Base-by-base conservation (phyloP, 2,113 vertebrate genomes). In the Perccottus glenii region DNA sequence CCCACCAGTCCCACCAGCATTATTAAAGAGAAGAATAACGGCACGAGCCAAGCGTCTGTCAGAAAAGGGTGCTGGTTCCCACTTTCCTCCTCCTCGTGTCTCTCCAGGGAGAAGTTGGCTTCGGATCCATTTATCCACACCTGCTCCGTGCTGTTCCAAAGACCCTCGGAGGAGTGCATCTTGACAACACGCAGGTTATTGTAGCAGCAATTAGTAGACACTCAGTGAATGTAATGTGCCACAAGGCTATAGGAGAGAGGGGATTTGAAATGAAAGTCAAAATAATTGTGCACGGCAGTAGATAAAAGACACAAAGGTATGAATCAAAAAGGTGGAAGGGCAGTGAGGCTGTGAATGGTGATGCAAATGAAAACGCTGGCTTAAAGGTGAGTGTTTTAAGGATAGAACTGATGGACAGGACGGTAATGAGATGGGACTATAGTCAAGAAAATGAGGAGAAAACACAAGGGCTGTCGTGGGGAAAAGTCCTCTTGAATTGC, bases 11-110 rank as follows among this genome's bases (percentile, higher is more conserved):
- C 94, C 0, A 94, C 90, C 63, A 94, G 81, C 93, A 94, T 94
- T 77, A 94, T 94, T 49, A 94, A 91, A 3, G 91, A 89, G 60
- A 94, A 94, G 70, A 94, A 93, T 9, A 94, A 91, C 1, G 94
- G 94, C 1, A 94, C 94, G 36, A 94, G 89, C 94, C 94, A 94
- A 71, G 94, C 94, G 0, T 94, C 94, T 0, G 93, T 94, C 52
- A 94, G 84, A 60, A 94, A 94, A 0, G 94, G 94, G n/a, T 92
- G 93, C 43, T 83, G 90, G 5, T 90, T 73, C n/a, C 67, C 85
- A 3, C 79, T 84, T 0, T 65, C 58, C 1, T 57, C 46, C 0
- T 46, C 69, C n/a, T 51, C 6, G 2, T 3, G 75, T 61, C 68
- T 63, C 58, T 78, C 88, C 64, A 75, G 56, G 9, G 90, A 91